Conservation (phyloP, 2,888 invertebrate species). For the Hirtodrosophila alboralis region DNA sequence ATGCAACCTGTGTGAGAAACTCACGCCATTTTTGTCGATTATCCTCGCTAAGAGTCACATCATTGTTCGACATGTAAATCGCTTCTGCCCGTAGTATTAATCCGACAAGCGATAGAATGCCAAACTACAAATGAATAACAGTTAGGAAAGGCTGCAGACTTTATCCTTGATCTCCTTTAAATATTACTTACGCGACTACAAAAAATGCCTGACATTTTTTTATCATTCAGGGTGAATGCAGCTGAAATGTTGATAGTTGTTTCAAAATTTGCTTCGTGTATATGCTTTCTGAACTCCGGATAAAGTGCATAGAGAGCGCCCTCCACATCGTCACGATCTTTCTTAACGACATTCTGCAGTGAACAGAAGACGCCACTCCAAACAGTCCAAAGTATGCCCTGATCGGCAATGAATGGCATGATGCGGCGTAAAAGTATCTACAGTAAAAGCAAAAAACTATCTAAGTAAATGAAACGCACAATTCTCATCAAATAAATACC, state of each 20-base stretch:
- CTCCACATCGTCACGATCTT: constrained; percentile 83
- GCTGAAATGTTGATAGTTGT: constrained; percentile 80
- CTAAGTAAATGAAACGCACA: no score
- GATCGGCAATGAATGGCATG: constrained; percentile 85
- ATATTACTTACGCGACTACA: constrained; percentile 82
- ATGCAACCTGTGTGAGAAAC: constrained; percentile 81
- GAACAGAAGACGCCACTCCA: constrained; percentile 83
- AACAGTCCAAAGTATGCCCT: constrained; percentile 82
- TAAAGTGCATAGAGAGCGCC: constrained; percentile 82
- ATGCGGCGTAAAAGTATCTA: constrained; percentile 89
- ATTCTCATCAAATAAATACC: constrained; percentile 85
- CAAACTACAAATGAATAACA: constrained; percentile 75
- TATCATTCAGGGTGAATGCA: constrained; percentile 81
- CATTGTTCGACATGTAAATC: constrained; percentile 74
- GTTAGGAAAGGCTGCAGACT: background rate
- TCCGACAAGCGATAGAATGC: constrained; percentile 82
- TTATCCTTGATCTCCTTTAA: no score
- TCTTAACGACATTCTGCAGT: constrained; percentile 82
- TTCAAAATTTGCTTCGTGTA: constrained; percentile 80
- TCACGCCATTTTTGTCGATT: constrained; percentile 80
- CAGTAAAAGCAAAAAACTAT: constrained; percentile 33
- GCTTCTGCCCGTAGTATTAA: constrained; percentile 82
- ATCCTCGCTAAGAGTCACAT: constrained; percentile 65
- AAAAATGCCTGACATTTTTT: constrained; percentile 82
- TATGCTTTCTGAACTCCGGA: constrained; percentile 83